phyloP scores from a whole-genome alignment of 2,113 vertebrate genomes.

The human region DNA sequence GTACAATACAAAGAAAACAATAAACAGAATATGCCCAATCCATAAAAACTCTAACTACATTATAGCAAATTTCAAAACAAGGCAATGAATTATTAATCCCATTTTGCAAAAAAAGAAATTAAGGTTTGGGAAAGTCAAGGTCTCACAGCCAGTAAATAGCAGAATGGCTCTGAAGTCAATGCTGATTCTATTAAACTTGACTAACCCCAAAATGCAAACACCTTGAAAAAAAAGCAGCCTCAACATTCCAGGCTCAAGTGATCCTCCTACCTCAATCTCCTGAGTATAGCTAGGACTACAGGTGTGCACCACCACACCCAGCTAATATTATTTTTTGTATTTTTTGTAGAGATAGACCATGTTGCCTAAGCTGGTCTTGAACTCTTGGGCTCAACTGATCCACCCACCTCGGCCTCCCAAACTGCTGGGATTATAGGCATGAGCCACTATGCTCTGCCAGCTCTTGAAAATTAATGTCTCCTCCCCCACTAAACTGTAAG shows the following conservation, averaged over 20 bases:
- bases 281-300: no score
- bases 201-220: not conserved
- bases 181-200: not conserved
- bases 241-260: no score
- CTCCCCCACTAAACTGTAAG: not conserved
- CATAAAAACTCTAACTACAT: not conserved
- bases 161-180: not conserved
- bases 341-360: no score
- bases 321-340: no score
- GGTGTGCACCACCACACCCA: no score
- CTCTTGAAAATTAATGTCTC: not conserved
- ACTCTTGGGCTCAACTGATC: no score
- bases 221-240: not conserved
- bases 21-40: not conserved
- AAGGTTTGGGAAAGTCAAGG: not conserved
- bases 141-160: not conserved
- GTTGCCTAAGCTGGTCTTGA: no score
- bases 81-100: not conserved
- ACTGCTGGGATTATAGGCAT: no score
- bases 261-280: no score
- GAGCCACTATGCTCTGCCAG: no score
- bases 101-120: not conserved
- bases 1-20: not conserved
- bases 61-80: not conserved
- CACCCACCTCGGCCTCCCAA: no score